phyloP scores from a whole-genome alignment of 92 coral and sea anemone species.

The Paramuricea clavata region DNA sequence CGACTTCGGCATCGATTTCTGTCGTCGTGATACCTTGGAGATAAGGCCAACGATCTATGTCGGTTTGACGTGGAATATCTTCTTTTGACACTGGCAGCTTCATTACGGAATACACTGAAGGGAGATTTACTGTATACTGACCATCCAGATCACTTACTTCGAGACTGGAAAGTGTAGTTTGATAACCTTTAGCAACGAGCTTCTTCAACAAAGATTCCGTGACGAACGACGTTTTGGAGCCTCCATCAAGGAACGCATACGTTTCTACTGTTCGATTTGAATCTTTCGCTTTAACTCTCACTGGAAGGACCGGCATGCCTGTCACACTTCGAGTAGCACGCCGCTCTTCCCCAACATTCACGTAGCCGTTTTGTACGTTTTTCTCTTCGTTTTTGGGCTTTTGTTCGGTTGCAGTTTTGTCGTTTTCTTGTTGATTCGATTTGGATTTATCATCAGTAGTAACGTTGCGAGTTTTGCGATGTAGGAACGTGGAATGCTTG shows the following conservation, averaged over 20 bases:
- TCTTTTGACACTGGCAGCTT: conserved; percentile 59
- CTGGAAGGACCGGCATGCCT: conserved; percentile 20
- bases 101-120: conserved; percentile 52
- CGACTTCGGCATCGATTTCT: conserved; percentile 51
- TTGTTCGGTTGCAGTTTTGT: conserved; percentile 23
- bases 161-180: conserved; percentile 55
- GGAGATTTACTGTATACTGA: conserved; percentile 52
- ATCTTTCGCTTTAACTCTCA: conserved; percentile 17
- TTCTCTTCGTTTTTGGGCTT: background rate
- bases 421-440: background rate
- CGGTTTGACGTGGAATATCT: conserved; percentile 61
- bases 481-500: conserved; percentile 67
- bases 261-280: conserved; percentile 16
- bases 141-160: conserved; percentile 64
- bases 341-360: conserved; percentile 34
- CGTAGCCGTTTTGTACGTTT: conserved; percentile 43
- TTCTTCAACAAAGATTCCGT: conserved; percentile 62
- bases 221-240: conserved; percentile 47
- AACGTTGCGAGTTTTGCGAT: conserved; percentile 46
- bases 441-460: background rate
- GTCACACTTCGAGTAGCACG: background rate
- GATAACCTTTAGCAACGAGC: conserved; percentile 55
- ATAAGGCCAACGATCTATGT: conserved; percentile 57
- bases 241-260: conserved; percentile 31
- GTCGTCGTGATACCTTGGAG: conserved; percentile 33